Evolutionary conservation across 92 coral and sea anemone genomes (phyloP), one percentile per base, ranked within the genome.

Genomic region (Parazoanthus swiftii): DNA sequence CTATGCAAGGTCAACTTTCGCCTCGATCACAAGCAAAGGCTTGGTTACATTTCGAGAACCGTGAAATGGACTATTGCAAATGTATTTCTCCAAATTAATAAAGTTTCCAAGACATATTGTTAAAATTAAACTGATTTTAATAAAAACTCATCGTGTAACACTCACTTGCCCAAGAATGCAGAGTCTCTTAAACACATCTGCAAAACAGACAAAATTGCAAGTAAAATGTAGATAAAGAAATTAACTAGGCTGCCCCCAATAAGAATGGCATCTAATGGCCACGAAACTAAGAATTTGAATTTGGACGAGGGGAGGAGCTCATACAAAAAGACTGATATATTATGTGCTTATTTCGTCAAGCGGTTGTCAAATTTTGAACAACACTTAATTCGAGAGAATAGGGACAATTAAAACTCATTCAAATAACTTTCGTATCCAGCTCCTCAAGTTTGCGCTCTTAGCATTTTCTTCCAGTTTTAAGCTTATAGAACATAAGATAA

Each of bases 161-260:
- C 93, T 91, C 59, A 93, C 95, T 73, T 91, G 81, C 86, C 78
- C 21, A 91, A 80, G 63, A 91, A 93, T 7, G 82, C 16, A 71
- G 95, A 66, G 79, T 93, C 95, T 44, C 88, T 81, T 51, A 93
- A 76, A 77, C 95, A 93, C 80, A 91, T 91, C 95, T 93, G 76
- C 20, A 63, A 51, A 86, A 7, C 1, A 48, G 54, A 16, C 7
- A n/a, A 76, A 51, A 46, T 18, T 11, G 59, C 59, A 54, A 2
- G 18, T 54, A 54, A 54, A 13, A 13, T 13, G 18, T 54, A 54
- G 59, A 13, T 2, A 59, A 1, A 39, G 43, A 77, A 76, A 82
- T 0, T 25, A 33, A 38, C 25, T 37, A 76, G 68, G 68, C 14
- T 21, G 25, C n/a, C 21, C 26, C 25, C 14, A 20, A 20, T 11